Evolutionary conservation across 2,888 invertebrate genomes (phyloP).

Genomic region (Tetropium fuscum): DNA sequence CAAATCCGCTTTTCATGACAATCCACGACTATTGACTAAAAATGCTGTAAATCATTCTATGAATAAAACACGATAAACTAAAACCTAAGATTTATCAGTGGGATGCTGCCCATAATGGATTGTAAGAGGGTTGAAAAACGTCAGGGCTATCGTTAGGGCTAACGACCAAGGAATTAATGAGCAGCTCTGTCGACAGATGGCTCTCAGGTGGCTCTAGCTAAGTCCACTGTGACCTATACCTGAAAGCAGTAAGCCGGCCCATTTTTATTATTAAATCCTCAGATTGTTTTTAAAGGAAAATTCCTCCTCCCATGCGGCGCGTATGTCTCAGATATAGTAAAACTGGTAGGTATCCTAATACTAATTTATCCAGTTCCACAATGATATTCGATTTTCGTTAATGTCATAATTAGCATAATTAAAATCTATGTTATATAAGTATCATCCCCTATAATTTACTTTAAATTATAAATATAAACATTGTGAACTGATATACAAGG

Average conservation of each 20-base stretch:
- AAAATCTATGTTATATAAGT: too few species aligned
- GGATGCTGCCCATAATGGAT: constrained; percentile 48
- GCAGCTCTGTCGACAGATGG: constrained; percentile 54
- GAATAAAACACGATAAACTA: constrained; percentile 73
- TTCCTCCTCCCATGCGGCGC: too few species aligned
- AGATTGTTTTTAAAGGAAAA: too few species aligned
- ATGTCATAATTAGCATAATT: too few species aligned
- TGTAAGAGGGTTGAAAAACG: constrained; percentile 47
- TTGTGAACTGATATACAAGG: too few species aligned
- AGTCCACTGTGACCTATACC: constrained; percentile 43
- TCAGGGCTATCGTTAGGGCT: constrained; percentile 54
- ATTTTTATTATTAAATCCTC: constrained; percentile 41
- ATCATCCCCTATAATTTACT: too few species aligned
- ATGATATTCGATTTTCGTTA: too few species aligned
- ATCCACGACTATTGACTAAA: constrained; percentile 72
- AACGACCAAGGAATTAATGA: constrained; percentile 58
- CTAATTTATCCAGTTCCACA: too few species aligned
- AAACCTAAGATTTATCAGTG: constrained; percentile 38
- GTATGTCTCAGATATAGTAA: too few species aligned
- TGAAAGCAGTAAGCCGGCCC: constrained; percentile 42
- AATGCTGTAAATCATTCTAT: constrained; percentile 87
- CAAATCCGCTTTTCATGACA: constrained; percentile 2
- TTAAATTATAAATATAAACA: too few species aligned
- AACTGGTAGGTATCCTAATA: too few species aligned
- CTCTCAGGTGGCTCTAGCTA: constrained; percentile 51